These are phyloP conservation scores for Rhopalosiphum maidis DNA, from an alignment of 1,140 invertebrate species.

Conservation along the genomic window DNA sequence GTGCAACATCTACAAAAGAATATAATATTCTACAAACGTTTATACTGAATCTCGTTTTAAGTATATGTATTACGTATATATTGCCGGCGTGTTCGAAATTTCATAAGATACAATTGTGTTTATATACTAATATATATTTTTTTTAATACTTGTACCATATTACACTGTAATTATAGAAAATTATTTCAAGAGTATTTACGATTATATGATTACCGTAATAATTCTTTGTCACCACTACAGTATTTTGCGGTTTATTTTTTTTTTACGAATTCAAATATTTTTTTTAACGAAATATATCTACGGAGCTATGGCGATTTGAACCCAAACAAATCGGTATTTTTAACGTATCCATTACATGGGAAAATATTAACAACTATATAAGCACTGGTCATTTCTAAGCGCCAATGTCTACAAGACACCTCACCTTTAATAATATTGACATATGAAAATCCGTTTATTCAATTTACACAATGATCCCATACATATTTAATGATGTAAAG, in stretches of 20 bases:
- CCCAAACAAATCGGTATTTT: neutral
- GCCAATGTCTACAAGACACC: neutral
- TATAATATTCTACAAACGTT: neutral
- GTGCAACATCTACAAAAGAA: neutral
- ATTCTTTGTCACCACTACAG: neutral
- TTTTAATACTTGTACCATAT: neutral
- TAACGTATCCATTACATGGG: neutral
- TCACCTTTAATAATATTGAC: neutral
- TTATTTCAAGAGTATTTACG: neutral
- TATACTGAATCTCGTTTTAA: neutral
- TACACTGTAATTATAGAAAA: neutral
- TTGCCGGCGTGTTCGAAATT: neutral
- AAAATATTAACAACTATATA: neutral
- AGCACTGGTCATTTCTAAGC: neutral
- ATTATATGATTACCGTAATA: neutral
- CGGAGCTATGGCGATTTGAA: constrained; percentile 11
- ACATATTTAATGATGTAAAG: neutral
- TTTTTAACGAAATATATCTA: neutral
- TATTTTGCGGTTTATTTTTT: neutral
- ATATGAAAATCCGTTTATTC: neutral
- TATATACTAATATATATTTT: too few species aligned
- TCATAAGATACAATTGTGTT: neutral
- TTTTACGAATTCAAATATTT: too few species aligned
- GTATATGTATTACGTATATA: neutral
- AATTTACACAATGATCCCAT: neutral